These are phyloP conservation scores for Sternotherus odoratus DNA, from an alignment of 2,797 vertebrate species.

Conservation along the genomic window DNA sequence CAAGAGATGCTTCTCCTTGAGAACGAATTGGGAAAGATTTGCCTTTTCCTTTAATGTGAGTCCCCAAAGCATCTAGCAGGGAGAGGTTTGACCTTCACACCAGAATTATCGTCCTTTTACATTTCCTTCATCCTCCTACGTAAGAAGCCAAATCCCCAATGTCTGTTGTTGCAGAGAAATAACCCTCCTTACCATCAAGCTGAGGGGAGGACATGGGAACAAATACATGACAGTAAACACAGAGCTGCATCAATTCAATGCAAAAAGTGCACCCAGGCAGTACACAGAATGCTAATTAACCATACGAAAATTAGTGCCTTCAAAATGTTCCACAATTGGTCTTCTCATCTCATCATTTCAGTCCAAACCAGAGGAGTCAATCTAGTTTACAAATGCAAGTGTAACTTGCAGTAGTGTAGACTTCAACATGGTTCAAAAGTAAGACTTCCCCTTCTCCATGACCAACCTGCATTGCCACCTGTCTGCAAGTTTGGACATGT, in stretches of 20 bases:
- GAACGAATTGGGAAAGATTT: conserved; percentile 33
- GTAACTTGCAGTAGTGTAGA: not conserved
- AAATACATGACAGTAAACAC: conserved; percentile 35
- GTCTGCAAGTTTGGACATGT: not conserved
- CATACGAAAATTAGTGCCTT: not conserved
- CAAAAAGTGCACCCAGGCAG: not conserved
- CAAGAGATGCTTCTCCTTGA: conserved; percentile 15
- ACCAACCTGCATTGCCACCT: not conserved
- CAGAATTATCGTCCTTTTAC: conserved; percentile 6
- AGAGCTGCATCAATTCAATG: not conserved
- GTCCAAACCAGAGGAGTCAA: not conserved
- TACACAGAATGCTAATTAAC: conserved; percentile 13
- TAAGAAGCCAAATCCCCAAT: conserved; percentile 13
- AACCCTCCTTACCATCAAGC: not conserved
- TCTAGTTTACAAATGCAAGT: not conserved
- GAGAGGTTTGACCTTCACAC: not conserved
- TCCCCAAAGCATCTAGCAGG: conserved; percentile 20
- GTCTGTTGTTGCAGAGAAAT: not conserved
- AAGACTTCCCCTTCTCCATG: not conserved
- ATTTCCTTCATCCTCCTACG: not conserved
- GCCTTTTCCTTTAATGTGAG: not conserved
- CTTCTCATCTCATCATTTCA: not conserved
- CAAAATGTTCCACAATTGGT: not conserved
- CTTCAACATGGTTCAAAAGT: not conserved
- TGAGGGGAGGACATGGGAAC: not conserved